phyloP scores from a whole-genome alignment of 1,140 invertebrate species.

The Acromyrmex echinatior region DNA sequence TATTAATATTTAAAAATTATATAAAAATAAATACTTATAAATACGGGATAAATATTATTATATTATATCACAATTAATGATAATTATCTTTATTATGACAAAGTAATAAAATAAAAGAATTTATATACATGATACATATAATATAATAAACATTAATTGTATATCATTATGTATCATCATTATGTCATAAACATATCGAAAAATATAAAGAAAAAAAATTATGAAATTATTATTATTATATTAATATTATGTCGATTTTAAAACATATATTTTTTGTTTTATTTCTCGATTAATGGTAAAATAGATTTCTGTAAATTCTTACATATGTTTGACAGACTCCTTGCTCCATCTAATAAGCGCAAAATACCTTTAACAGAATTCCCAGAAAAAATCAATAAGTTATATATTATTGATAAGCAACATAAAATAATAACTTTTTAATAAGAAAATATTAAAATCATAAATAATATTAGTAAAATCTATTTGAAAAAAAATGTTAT shows the following conservation, averaged over 20 bases:
- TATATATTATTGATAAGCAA: conserved; percentile 1
- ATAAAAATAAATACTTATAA: neutral
- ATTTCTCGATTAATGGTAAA: conserved; percentile 51
- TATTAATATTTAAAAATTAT: neutral
- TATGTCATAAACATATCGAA: neutral
- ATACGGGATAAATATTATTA: neutral
- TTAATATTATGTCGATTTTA: neutral
- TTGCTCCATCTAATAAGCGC: conserved; percentile 59
- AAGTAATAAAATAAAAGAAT: conserved; percentile 4
- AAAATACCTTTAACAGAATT: neutral
- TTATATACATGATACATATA: neutral
- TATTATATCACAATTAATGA: neutral
- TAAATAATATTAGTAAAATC: neutral
- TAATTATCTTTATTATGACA: neutral
- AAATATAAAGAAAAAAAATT: neutral
- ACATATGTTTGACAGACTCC: neutral
- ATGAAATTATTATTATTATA: neutral
- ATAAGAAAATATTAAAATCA: neutral
- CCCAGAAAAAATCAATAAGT: conserved; percentile 45
- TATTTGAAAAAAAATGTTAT: neutral
- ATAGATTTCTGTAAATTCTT: conserved; percentile 48
- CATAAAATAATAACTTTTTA: neutral
- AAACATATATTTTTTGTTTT: neutral
- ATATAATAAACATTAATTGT: neutral
- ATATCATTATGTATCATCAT: no score